phyloP scores from a whole-genome alignment of 2,888 invertebrate genomes.

The Strigamia maritima region DNA sequence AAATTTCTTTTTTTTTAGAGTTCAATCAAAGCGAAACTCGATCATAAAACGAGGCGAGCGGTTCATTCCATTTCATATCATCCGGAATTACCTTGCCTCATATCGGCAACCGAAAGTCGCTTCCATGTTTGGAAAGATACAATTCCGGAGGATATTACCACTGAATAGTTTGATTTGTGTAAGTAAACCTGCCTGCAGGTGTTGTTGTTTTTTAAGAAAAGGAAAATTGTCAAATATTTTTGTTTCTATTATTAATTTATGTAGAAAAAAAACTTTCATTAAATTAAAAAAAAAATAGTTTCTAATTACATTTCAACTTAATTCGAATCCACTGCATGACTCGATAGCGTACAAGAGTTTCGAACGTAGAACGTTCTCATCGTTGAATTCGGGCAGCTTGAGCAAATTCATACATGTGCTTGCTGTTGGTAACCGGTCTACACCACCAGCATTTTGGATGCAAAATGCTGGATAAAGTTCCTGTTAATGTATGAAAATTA shows the following conservation, averaged over 20 bases:
- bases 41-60: constrained; percentile 58
- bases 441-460: constrained; percentile 86
- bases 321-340: constrained; percentile 93
- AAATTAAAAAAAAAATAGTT: background rate
- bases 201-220: too few species aligned
- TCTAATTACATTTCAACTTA: constrained; percentile 55
- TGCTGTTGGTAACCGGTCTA: constrained; percentile 82
- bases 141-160: background rate
- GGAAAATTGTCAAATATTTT: background rate
- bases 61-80: constrained; percentile 79
- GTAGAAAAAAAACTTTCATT: background rate
- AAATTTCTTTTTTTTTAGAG: constrained; percentile 51
- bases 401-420: constrained; percentile 98
- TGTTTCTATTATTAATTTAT: background rate
- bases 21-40: constrained; percentile 55
- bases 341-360: constrained; percentile 91
- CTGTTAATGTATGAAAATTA: constrained; percentile 55
- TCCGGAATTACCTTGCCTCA: constrained; percentile 67
- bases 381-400: constrained; percentile 86
- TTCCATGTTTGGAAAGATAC: constrained; percentile 65
- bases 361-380: constrained; percentile 70
- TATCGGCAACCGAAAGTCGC: constrained; percentile 71
- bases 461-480: constrained; percentile 94
- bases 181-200: background rate
- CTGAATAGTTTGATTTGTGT: background rate